Evolutionary conservation across 2,888 invertebrate genomes (phyloP), one percentile per base, ranked within the genome.

Genomic region (Mythimna lalbum): DNA sequence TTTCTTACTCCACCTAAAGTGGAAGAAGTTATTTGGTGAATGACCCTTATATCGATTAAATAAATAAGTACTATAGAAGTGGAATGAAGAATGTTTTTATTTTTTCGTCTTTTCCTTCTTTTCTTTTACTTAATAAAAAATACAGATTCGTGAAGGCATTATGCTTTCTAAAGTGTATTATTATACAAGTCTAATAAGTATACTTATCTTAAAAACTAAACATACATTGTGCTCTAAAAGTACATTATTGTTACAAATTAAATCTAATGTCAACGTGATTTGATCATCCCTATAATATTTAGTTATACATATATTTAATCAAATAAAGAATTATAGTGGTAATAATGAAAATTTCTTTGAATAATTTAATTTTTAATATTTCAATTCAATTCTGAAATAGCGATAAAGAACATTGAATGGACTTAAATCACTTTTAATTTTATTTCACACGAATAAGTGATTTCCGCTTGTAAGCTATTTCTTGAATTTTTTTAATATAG

Each of bases 71-170:
- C 12, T 27, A 52, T 49, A 55, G 36, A 27, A 23, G 23, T 83
- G 78, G 81, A 84, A 85, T 85, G 86, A 81, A 80, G 68, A 76
- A 71, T 66, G 56, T 73, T 71, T 85, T 70, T 65, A 74, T 77
- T 76, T 76, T 66, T 70, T 70, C 69, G 72, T 80, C 72, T 80
- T 85, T 82, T 81, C 59, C 64, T 73, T 69, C 49, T 59, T 76
- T 57, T 50, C 53, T 64, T 70, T 62, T 73, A 72, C 43, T 63
- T 68, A 60, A 60, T 69, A 67, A 53, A 55, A 61, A 72, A 72
- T 74, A 72, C 31, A 82, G 71, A 79, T 79, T 73, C 69, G 47
- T 77, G 63, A 71, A 71, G 63, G 59, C 62, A 69, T 64, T 47
- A 56, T 56, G 64, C 36, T 52, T 77, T 61, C 61, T 71, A 62